phyloP scores from a whole-genome alignment of 2,888 invertebrate genomes.

The Podabrus alpinus region DNA sequence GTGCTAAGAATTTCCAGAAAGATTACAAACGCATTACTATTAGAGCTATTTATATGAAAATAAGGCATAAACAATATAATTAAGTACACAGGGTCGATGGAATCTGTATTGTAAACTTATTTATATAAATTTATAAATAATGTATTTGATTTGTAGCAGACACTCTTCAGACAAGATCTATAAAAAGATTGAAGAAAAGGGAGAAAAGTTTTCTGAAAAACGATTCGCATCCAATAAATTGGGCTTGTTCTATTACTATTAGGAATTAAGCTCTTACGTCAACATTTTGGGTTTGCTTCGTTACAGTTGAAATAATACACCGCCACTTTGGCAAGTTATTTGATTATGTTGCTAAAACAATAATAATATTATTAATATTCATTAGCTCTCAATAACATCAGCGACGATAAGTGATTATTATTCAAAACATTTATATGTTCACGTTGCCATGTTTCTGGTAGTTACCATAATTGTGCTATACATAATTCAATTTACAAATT shows the following conservation, averaged over 20 bases:
- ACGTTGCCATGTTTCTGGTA: not conserved
- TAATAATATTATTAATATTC: not conserved
- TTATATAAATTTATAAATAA: conserved; percentile 16
- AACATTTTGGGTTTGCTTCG: not conserved
- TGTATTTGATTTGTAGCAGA: conserved; percentile 6
- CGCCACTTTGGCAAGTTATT: not conserved
- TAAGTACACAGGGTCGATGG: conserved; percentile 30
- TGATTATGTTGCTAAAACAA: not conserved
- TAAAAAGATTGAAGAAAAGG: not conserved
- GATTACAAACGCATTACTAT: conserved; percentile 12
- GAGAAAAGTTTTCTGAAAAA: not conserved
- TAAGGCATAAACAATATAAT: conserved; percentile 27
- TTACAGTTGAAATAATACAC: not conserved
- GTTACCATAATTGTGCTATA: not conserved
- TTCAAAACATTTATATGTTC: not conserved
- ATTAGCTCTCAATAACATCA: not conserved
- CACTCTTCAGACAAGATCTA: conserved; percentile 14
- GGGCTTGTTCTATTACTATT: not conserved
- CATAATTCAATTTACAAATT: too few relatives aligned
- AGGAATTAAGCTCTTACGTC: not conserved
- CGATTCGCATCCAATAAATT: not conserved
- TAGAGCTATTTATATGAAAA: conserved; percentile 6
- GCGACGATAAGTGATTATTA: not conserved
- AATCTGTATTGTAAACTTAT: conserved; percentile 21
- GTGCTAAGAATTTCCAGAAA: not conserved